Base-by-base conservation (phyloP, 2,888 invertebrate species). In the Philereme transversata region DNA sequence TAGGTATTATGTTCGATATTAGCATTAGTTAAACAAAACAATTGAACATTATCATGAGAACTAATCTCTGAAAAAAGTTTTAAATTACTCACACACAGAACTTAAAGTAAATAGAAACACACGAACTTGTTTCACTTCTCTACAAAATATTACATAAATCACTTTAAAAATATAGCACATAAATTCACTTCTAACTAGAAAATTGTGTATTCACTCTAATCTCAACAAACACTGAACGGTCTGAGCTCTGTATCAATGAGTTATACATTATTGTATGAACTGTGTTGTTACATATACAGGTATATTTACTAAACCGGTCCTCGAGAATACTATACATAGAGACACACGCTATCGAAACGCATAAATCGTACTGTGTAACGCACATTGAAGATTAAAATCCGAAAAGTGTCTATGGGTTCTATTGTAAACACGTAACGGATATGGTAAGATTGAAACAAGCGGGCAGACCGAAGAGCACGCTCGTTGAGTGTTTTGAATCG, bases 371-470 rank as follows among this genome's bases (percentile, higher is more conserved):
- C 22, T 47, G 53, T 9, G 33, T 38, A 9, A n/a, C 47, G 9
- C 5, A 40, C 54, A 55, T 48, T 41, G 41, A 48, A 5, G 40
- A 10, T 5, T 55, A 8, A n/a, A 9, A 41, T 8, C 22, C 5
- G 41, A 5, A 5, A 8, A 8, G 4, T 48, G 48, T 34, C 10
- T 40, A 5, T 41, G 7, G 41, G 35, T 8, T 10, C 5, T 41
- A n/a, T 34, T n/a, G 38, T 5, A 47, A 55, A 34, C 41, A 43
- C 34, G 54, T 33, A 55, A 55, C 5, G 48, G 33, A 48, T 48
- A 6, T 33, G 40, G 33, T 33, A 33, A n/a, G 5, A 40, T 40
- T 40, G 40, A 40, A 4, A 40, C 7, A 40, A 40, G 40, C 40
- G 4, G 7, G 8, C 36, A 22, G 40, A 40, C 40, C 0, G 40